phyloP scores from a whole-genome alignment of 2,888 invertebrate species.

The Mayetiola destructor region DNA sequence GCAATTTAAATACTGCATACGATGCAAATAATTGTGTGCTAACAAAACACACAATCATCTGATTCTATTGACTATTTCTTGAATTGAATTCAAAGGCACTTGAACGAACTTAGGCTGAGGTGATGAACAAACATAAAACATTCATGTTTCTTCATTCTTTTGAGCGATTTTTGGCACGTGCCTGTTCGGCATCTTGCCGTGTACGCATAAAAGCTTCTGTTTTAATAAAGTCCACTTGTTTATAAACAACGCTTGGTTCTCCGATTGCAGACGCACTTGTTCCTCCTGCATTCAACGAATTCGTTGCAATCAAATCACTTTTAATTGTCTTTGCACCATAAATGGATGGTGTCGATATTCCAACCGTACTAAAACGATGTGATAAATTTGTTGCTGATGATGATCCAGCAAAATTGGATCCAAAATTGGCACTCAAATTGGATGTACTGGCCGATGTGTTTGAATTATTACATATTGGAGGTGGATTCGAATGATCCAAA shows the following conservation, averaged over 20 bases:
- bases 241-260: constrained; percentile 52
- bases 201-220: constrained; percentile 85
- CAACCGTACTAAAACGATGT: not conserved
- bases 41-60: too few relatives aligned
- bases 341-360: constrained; percentile 1
- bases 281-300: constrained; percentile 24
- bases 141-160: constrained; percentile 7
- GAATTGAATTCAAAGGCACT: too few relatives aligned
- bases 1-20: too few relatives aligned
- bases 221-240: constrained; percentile 86
- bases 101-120: too few relatives aligned
- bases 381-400: constrained; percentile 19
- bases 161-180: constrained; percentile 32
- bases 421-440: constrained; percentile 16
- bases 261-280: constrained; percentile 27
- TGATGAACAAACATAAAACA: too few relatives aligned
- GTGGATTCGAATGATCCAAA: constrained; percentile 43
- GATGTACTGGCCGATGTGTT: constrained; percentile 14
- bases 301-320: constrained; percentile 21
- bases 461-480: constrained; percentile 11
- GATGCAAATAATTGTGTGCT: too few relatives aligned
- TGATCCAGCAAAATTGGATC: constrained; percentile 19
- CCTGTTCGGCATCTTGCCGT: constrained; percentile 61
- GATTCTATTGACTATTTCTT: too few relatives aligned
- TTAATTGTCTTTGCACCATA: not conserved